phyloP scores from a whole-genome alignment of 2,888 invertebrate species.

The Theodoxus fluviatilis region DNA sequence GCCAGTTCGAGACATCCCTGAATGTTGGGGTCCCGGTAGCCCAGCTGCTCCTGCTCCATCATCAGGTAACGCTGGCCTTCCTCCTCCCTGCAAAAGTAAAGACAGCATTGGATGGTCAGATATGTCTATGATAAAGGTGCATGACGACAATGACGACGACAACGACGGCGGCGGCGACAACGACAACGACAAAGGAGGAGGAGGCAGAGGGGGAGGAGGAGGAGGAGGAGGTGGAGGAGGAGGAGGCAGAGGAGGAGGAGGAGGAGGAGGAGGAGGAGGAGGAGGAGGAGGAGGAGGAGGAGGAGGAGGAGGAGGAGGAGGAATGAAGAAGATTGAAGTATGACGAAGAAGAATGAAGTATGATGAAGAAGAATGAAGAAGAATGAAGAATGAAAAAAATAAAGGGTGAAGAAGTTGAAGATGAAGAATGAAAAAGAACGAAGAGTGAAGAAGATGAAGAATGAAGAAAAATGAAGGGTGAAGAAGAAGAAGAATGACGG shows the following conservation, averaged over 20 bases:
- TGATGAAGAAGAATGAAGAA: too few relatives aligned
- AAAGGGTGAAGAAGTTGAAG: background rate
- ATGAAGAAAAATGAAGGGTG: background rate
- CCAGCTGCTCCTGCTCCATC: constrained; percentile 29
- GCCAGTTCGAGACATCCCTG: constrained; percentile 27
- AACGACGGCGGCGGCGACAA: background rate
- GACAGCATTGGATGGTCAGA: background rate
- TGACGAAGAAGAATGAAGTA: too few relatives aligned
- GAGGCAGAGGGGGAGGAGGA: background rate
- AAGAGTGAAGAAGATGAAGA: background rate
- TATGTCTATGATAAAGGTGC: background rate
- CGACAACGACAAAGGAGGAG: background rate
- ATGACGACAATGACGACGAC: background rate
- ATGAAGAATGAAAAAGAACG: background rate
- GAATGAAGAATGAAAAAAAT: background rate
- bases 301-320: too few relatives aligned
- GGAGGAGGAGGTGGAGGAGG: background rate
- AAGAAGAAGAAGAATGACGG: background rate
- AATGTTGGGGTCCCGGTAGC: constrained; percentile 25
- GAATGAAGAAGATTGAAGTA: too few relatives aligned
- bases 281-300: too few relatives aligned
- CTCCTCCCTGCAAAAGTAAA: constrained; percentile 27
- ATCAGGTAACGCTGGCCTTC: constrained; percentile 29
- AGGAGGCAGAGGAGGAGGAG: too few relatives aligned
- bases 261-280: too few relatives aligned